Conservation (phyloP, 1,140 invertebrate genomes). For the Manduca sexta region DNA sequence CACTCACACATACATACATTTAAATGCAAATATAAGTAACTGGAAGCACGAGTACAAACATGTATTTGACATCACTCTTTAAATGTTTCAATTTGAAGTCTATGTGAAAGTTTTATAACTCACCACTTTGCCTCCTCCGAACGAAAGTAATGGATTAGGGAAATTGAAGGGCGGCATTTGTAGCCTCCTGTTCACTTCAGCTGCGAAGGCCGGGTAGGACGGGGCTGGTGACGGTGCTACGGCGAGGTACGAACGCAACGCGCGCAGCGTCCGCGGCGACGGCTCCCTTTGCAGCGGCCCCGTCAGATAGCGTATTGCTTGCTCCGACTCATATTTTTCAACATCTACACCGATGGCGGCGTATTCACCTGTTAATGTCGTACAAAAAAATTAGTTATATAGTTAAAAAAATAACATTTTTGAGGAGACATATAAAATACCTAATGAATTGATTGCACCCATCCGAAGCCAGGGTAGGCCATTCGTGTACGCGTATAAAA, state of each 20-base stretch:
- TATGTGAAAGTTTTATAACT: too few species aligned
- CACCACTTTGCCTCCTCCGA: conserved; percentile 84
- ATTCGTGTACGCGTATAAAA: too few species aligned
- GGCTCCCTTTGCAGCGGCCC: conserved; percentile 79
- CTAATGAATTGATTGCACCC: too few species aligned
- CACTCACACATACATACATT: too few species aligned
- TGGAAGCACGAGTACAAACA: too few species aligned
- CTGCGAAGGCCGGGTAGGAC: conserved; percentile 83
- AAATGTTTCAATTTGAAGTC: too few species aligned
- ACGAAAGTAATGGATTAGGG: conserved; percentile 81
- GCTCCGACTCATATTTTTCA: conserved; percentile 85
- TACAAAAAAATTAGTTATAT: too few species aligned
- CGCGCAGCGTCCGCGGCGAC: conserved; percentile 66
- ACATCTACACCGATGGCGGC: conserved; percentile 93
- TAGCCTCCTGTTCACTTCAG: conserved; percentile 84
- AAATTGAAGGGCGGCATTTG: conserved; percentile 89
- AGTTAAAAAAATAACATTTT: too few species aligned
- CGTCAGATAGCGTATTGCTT: conserved; percentile 83
- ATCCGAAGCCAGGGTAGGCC: too few species aligned
- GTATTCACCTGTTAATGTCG: conserved; percentile 81
- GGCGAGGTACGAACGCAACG: conserved; percentile 84
- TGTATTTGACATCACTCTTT: too few species aligned
- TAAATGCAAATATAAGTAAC: too few species aligned
- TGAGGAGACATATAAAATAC: background rate
- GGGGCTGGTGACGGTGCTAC: conserved; percentile 81